Conservation (phyloP, 92 coral and sea anemone genomes). For the Diadumene lineata region DNA sequence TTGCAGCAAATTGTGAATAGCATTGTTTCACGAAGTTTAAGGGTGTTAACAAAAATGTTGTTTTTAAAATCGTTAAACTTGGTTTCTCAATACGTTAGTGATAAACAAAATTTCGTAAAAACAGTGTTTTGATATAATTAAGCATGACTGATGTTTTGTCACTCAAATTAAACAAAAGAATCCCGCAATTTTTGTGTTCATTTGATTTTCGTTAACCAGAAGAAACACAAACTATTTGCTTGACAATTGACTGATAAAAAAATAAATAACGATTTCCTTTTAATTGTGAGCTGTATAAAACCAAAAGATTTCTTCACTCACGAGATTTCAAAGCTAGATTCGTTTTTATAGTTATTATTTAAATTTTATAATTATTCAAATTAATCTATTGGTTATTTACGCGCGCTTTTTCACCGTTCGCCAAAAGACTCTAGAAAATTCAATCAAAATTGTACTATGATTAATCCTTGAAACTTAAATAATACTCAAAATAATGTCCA, state of each 20-base stretch:
- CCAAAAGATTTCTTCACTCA: not conserved
- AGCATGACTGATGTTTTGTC: not conserved
- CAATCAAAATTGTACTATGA: too few relatives aligned
- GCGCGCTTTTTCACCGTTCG: too few relatives aligned
- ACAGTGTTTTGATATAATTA: not conserved
- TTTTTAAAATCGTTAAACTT: not conserved
- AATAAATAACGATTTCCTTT: not conserved
- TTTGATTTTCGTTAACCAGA: not conserved
- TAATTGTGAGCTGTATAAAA: not conserved
- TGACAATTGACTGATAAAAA: not conserved
- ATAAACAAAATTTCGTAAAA: not conserved
- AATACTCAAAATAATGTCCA: too few relatives aligned
- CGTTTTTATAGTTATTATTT: not conserved
- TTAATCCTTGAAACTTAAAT: too few relatives aligned
- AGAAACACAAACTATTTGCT: not conserved
- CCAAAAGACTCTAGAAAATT: too few relatives aligned
- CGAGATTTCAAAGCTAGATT: not conserved
- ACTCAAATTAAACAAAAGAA: not conserved
- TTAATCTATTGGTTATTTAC: too few relatives aligned
- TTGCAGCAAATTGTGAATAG: not conserved
- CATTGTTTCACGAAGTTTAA: conserved; percentile 24
- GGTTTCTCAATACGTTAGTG: not conserved
- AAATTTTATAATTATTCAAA: too few relatives aligned
- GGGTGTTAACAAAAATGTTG: not conserved
- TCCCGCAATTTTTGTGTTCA: not conserved